These are phyloP conservation scores for Chrosomus eos DNA, from an alignment of 2,797 vertebrate species.

Conservation along the genomic window DNA sequence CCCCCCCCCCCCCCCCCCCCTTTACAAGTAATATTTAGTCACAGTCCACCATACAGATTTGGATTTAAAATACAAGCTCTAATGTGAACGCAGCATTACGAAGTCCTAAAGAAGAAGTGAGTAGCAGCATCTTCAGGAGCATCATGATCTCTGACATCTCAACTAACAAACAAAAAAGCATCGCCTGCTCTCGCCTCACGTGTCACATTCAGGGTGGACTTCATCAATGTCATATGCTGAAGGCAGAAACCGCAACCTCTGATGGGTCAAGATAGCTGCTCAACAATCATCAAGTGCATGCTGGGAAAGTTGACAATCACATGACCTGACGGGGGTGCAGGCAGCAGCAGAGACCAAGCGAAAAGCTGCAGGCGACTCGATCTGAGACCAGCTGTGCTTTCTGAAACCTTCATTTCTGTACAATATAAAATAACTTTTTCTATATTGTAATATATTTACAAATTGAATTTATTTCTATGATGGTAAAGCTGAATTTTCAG, in stretches of 20 bases:
- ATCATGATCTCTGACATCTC: not conserved
- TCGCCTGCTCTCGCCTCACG: not conserved
- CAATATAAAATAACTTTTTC: not conserved
- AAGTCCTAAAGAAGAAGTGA: not conserved
- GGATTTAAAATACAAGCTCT: not conserved
- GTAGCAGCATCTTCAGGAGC: not conserved
- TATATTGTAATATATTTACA: not conserved
- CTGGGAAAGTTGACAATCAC: conserved; percentile 1
- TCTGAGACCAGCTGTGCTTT: conserved; percentile 24
- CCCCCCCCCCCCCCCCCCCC: too few relatives aligned
- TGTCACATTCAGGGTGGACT: not conserved
- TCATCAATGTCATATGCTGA: not conserved
- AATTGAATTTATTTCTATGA: not conserved
- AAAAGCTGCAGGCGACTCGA: not conserved
- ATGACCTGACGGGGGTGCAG: conserved; percentile 5
- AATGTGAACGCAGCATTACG: not conserved
- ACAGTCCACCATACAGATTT: not conserved
- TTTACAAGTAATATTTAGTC: not conserved
- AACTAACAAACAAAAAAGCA: not conserved
- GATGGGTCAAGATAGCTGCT: not conserved
- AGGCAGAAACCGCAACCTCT: not conserved
- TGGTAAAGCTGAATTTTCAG: not conserved
- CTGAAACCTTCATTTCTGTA: not conserved
- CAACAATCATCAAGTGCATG: conserved; percentile 6
- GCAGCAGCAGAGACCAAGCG: not conserved